Base-by-base conservation (phyloP, 2,888 invertebrate genomes). In the Lathronympha strigana region DNA sequence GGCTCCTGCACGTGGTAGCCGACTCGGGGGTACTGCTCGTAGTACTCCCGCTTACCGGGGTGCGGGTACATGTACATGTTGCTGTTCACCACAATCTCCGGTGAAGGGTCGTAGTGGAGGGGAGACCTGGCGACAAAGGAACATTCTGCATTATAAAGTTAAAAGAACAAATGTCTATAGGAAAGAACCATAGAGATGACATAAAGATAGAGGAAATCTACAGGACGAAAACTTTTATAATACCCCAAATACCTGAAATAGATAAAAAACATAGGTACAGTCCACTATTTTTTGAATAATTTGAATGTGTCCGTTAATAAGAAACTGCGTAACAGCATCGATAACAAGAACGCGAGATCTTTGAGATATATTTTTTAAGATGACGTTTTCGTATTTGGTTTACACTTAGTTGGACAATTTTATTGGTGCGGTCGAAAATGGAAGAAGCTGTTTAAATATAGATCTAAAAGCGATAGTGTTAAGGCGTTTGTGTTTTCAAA, bases 11-110 rank as follows among this genome's bases (percentile, higher is more conserved):
- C 51, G 8, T 78, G 84, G 69, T 85, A 90, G 68, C 74, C 81
- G 63, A 82, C 78, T 60, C 84, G 75, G 0, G 87, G 83, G 50
- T 87, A 90, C 69, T 90, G 90, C n/a, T 92, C 92, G 63, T 86
- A 91, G 73, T 88, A 90, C 50, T 91, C 91, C 11, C 90, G 73
- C 71, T 91, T 92, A 13, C 83, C 82, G 4, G 82, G 83, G 31
- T 86, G 83, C 0, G 90, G 87, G 67, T 90, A 90, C 87, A 89
- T 85, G 73, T 87, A 90, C 88, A 90, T 89, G 31, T 80, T 88
- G 72, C 86, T 89, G 79, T 88, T 90, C 2, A 88, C 80, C 0
- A 86, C 79, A 0, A 89, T 73, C n/a, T 90, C 91, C 6, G 88
- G 77, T 0, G 88, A 78, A 0, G 83, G 81, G 67, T 91, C 91